phyloP scores from a whole-genome alignment of 2,888 invertebrate species.

The Mamestra brassicae region DNA sequence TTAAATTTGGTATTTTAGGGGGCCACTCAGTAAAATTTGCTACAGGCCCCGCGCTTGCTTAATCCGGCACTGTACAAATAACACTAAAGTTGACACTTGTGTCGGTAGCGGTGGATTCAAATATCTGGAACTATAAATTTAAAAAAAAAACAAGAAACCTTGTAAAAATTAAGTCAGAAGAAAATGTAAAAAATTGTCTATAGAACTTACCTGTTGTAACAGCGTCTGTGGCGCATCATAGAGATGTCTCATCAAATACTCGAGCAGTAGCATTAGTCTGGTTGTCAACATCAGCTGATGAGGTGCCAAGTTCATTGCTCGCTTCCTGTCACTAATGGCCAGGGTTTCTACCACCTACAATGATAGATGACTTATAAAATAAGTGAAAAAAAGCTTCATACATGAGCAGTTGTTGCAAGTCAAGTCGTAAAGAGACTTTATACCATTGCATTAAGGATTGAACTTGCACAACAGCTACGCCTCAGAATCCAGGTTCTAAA shows the following conservation, averaged over 20 bases:
- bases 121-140: too few relatives aligned
- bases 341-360: slow-evolving; percentile 86
- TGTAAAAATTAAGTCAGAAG: too few relatives aligned
- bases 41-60: too few relatives aligned
- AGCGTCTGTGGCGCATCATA: slow-evolving; percentile 97
- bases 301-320: slow-evolving; percentile 81
- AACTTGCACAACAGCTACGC: neutral
- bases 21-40: too few relatives aligned
- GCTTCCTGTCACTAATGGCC: slow-evolving; percentile 83
- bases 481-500: neutral
- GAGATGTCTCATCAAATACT: slow-evolving; percentile 98
- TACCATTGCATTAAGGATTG: neutral
- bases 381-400: neutral
- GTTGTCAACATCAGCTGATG: slow-evolving; percentile 96
- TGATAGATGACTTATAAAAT: neutral
- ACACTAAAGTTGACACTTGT: too few relatives aligned
- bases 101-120: too few relatives aligned
- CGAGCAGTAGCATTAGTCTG: slow-evolving; percentile 96
- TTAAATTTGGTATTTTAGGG: too few relatives aligned
- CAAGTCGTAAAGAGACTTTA: neutral
- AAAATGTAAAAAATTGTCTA: neutral
- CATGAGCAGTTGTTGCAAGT: neutral
- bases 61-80: too few relatives aligned
- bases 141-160: too few relatives aligned
- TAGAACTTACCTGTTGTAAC: slow-evolving; percentile 93